Percentiles rank a stretch among this genome's conserved stretches.
Conservation (phyloP, 2,888 invertebrate species). For the Drosophila atripex region DNA sequence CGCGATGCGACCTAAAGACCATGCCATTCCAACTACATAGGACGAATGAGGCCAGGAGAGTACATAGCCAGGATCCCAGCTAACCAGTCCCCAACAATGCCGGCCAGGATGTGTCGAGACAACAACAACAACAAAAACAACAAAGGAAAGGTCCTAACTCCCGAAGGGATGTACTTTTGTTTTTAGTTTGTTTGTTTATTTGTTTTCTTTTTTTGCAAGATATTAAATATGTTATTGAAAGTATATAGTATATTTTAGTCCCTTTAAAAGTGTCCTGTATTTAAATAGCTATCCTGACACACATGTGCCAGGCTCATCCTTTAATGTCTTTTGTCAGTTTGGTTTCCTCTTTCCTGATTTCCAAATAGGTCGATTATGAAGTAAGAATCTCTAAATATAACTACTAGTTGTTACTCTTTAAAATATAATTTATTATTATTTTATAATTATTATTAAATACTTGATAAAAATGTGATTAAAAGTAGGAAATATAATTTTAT, state of each 20-base stretch:
- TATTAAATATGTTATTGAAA: neutral
- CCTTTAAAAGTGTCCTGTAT: no score
- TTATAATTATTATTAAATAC: neutral
- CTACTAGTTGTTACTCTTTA: neutral
- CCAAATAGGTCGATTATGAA: constrained; percentile 38
- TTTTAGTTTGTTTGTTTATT: no score
- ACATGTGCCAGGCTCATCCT: constrained; percentile 30
- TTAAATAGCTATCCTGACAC: constrained; percentile 6
- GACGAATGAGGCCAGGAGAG: no score
- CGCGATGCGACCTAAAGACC: constrained; percentile 23
- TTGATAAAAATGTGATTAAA: no score
- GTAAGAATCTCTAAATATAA: neutral
- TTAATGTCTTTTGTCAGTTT: constrained; percentile 18
- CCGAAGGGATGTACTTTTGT: constrained; percentile 66
- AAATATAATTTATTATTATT: neutral
- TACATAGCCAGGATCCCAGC: no score
- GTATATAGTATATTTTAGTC: neutral
- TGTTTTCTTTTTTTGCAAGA: constrained; percentile 61
- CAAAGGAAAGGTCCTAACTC: constrained; percentile 37
- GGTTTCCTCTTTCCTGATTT: constrained; percentile 30
- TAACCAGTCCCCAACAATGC: no score
- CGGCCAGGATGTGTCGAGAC: constrained; percentile 69
- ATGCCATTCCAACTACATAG: no score
- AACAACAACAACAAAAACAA: constrained; percentile 77
- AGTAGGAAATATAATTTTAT: no score